A percentile compares a stretch with the other conserved stretches of the same genome.
Evolutionary conservation across 2,113 vertebrate species (phyloP).

Genomic region (Hyperopisus bebe): DNA sequence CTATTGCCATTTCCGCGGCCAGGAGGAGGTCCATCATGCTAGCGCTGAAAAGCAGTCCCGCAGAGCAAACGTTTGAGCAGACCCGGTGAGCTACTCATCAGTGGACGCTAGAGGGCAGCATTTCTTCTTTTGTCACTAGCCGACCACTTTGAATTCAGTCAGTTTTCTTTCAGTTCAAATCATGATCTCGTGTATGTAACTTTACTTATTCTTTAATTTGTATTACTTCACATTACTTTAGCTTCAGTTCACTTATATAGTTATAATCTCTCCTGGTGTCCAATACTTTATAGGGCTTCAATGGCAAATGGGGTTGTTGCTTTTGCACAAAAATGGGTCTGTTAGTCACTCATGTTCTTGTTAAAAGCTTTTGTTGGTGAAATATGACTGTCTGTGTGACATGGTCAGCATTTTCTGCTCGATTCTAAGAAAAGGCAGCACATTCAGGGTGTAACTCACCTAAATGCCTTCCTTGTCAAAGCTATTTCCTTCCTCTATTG

Average conservation of each 20-base stretch:
- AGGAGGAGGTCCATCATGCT: conserved; percentile 66
- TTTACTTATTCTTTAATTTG: not conserved
- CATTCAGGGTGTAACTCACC: not conserved
- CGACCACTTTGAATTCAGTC: not conserved
- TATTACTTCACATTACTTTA: not conserved
- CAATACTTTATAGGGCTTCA: not conserved
- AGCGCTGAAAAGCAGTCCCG: conserved; percentile 51
- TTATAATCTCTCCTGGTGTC: not conserved
- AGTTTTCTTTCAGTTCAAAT: not conserved
- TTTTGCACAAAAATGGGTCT: not conserved
- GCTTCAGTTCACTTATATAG: not conserved
- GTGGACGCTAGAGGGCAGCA: conserved; percentile 57
- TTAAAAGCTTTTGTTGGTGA: not conserved
- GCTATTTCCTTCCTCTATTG: not conserved
- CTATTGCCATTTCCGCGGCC: conserved; percentile 65
- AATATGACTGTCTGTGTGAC: not conserved
- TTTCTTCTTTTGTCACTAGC: conserved; percentile 40
- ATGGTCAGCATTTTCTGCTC: not conserved
- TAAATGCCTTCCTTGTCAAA: not conserved
- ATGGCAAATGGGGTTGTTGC: not conserved
- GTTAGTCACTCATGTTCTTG: not conserved
- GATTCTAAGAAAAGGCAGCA: not conserved
- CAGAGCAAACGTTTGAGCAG: conserved; percentile 60
- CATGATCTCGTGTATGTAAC: not conserved
- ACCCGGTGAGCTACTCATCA: conserved; percentile 46